These are phyloP conservation scores for Glyptemys insculpta DNA, from an alignment of 2,797 vertebrate genomes.

Conservation along the genomic window DNA sequence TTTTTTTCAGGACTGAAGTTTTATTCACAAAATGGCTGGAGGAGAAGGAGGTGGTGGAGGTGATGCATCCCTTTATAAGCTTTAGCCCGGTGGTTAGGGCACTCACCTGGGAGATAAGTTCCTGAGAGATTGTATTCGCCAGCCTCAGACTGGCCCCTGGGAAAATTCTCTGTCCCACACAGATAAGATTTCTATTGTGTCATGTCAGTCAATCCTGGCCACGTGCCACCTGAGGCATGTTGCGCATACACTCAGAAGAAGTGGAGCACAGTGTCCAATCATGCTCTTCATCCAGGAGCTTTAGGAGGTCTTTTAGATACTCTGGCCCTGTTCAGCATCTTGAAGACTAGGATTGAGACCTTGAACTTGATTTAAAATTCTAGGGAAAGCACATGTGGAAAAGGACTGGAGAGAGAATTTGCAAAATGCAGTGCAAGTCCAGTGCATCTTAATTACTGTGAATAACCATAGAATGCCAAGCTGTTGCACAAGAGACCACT, in stretches of 20 bases:
- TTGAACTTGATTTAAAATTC: not conserved
- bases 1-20: not conserved
- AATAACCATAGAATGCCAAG: slow-evolving; percentile 28
- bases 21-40: not conserved
- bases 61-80: not conserved
- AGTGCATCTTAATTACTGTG: slow-evolving; percentile 4
- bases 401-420: not conserved
- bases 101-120: not conserved
- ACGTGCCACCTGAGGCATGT: no score
- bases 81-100: not conserved
- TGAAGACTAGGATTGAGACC: not conserved
- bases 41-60: not conserved
- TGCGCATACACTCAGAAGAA: no score
- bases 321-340: not conserved
- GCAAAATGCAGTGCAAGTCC: not conserved
- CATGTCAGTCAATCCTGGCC: no score
- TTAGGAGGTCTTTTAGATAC: not conserved
- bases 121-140: not conserved
- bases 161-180: not conserved
- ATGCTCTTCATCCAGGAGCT: not conserved
- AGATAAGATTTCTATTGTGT: not conserved
- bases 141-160: not conserved
- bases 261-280: not conserved
- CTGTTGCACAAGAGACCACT: slow-evolving; percentile 12
- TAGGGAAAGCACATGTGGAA: not conserved